Base-by-base conservation (phyloP, 2,113 vertebrate genomes). In the Ammospiza nelsoni region DNA sequence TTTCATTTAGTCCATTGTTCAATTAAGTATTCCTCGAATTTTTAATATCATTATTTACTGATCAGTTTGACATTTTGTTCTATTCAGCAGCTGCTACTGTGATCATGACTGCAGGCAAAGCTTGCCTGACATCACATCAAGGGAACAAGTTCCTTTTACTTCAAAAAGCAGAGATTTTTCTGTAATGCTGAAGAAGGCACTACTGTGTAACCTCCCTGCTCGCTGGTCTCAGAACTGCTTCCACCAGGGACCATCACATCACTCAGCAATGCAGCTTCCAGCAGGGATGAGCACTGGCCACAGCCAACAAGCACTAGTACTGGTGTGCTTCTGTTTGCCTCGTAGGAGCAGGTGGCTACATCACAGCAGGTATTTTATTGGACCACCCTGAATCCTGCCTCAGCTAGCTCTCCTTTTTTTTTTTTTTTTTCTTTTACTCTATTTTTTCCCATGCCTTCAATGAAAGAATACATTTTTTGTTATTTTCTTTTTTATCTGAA, bases 231-330 rank as follows among this genome's bases (percentile, higher is more conserved):
- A 72, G 63, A 74, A 51, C 48, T n/a, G 39, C n/a, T 79, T 67
- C 88, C 28, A 20, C 16, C n/a, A 23, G 61, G 55, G 52, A 49
- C 3, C 4, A 23, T n/a, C 54, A 15, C 4, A 23, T n/a, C 54
- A 15, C 29, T 20, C 57, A 57, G 62, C 44, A 54, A 1, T 3
- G 23, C 59, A 23, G 67, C 46, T 65, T 44, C 58, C 87, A 83
- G 66, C 66, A 68, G 54, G 12, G 2, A 35, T 3, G 12, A 76
- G 71, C 67, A 41, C 37, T 31, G 24, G 17, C 29, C 41, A 69
- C 0, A 1, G 83, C 54, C 17, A 18, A 68, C 7, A 58, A 62
- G 28, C 17, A 12, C 46, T 12, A 28, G 17, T 15, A 11, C 0
- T 0, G 11, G 8, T 28, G 66, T 35, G 21, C 68, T 86, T 76